Evolutionary conservation across 2,797 vertebrate species (phyloP), one percentile per base, ranked within the genome.

Genomic region (Picus viridis): DNA sequence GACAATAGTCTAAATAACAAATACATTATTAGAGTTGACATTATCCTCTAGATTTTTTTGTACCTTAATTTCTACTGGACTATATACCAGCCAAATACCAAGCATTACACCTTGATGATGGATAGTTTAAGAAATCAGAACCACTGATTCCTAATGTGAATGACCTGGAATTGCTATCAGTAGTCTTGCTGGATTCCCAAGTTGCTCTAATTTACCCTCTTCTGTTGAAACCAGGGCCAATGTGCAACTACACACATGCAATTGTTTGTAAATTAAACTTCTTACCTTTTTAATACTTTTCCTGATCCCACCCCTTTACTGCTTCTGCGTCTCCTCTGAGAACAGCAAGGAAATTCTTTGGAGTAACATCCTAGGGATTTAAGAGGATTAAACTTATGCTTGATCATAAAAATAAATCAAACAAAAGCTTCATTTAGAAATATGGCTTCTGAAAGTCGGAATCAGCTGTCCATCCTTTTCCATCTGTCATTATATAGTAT

Each of bases 281-380:
- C 24, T 98, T 96, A 97, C 99, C 99, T 99, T 95, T 98, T 98
- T 84, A 99, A 51, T 62, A 99, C 99, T 97, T 99, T 99, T 72
- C 99, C 99, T 59, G 99, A 99, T 57, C 99, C 99, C 34, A 95
- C 95, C 2, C 98, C 83, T 98, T 99, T 73, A 98, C 73, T 20
- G 96, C 96, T 61, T 98, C 96, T 2, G 75, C 85, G 54, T 99
- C 98, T 1, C 99, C 99, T 96, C 97, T 98, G 94, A 99, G 96
- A 92, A 99, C 98, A 0, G 99, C 99, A 94, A 99, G 98, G 97
- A 99, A 99, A 96, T 99, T 99, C 53, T 98, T 76, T 14, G 99
- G 98, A 39, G 98, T 99, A 89, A 99, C 99, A 65, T 97, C 97
- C 99, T 99, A 83, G 58, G 43, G 71, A 89, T 74, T 76, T 63